Evolutionary conservation across 2,113 vertebrate genomes (phyloP).

Genomic region (Phalacrocorax aristotelis): DNA sequence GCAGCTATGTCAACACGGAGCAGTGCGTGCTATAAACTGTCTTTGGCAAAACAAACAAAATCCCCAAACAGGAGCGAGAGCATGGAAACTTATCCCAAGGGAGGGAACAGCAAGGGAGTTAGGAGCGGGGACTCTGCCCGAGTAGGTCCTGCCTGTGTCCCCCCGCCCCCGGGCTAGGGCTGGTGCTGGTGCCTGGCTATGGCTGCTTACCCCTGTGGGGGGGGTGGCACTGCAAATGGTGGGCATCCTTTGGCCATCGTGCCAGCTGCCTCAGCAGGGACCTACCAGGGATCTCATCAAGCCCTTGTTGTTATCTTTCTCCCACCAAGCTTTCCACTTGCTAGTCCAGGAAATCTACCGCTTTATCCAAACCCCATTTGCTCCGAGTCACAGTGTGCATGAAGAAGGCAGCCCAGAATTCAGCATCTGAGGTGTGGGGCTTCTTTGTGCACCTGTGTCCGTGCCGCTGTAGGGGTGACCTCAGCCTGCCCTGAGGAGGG

Average conservation of each 20-base stretch:
- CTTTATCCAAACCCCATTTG: not conserved
- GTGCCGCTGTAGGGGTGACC: not conserved
- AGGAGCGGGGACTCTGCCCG: not conserved
- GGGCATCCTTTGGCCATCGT: not conserved
- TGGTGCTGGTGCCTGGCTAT: not conserved
- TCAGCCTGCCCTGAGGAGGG: not conserved
- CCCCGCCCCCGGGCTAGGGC: not conserved
- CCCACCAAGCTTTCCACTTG: too few species aligned
- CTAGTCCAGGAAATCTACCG: accelerated
- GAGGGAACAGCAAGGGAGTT: too few species aligned
- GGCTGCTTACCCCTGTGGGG: accelerated
- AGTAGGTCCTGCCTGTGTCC: not conserved
- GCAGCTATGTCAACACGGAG: not conserved
- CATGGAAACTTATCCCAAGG: too few species aligned
- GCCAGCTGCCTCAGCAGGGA: not conserved
- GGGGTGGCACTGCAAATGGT: not conserved
- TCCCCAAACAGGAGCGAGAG: too few species aligned
- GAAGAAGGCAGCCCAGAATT: too few species aligned
- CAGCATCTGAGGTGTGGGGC: not conserved
- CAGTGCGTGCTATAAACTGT: accelerated
- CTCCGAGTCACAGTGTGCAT: accelerated
- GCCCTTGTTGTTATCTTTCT: not conserved
- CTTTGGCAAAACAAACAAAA: not conserved
- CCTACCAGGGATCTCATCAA: accelerated
- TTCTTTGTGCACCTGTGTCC: accelerated